Conservation (phyloP, 2,888 invertebrate genomes). For the Zaprionus lineosus region DNA sequence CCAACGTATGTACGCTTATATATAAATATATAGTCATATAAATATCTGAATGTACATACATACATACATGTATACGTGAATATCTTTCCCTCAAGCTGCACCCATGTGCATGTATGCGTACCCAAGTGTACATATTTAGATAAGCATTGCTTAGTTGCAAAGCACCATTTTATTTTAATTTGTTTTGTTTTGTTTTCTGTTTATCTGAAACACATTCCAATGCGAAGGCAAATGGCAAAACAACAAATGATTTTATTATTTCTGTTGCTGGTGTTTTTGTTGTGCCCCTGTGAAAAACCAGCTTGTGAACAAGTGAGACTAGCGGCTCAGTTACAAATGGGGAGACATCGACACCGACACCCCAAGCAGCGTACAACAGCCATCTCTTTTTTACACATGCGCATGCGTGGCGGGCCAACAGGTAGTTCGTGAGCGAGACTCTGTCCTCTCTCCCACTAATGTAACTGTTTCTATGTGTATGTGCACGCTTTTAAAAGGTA, state of each 20-base stretch:
- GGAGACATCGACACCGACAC: slow-evolving; percentile 67
- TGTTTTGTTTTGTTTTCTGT: slow-evolving; percentile 45
- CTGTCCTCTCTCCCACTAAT: slow-evolving; percentile 21
- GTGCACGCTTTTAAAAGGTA: slow-evolving; percentile 66
- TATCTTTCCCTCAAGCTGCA: slow-evolving; percentile 28
- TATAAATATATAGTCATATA: background rate
- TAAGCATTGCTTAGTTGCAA: slow-evolving; percentile 39
- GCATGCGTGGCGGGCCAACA: slow-evolving; percentile 63
- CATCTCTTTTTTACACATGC: slow-evolving; percentile 56
- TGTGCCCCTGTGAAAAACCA: slow-evolving; percentile 55
- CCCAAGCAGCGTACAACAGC: slow-evolving; percentile 49
- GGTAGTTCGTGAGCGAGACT: slow-evolving; percentile 36
- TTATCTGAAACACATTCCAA: slow-evolving; percentile 60
- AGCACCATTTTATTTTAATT: slow-evolving; percentile 21
- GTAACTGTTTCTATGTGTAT: slow-evolving; percentile 14
- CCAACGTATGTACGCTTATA: background rate
- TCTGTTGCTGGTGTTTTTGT: slow-evolving; percentile 21
- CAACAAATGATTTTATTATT: slow-evolving; percentile 56
- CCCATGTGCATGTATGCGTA: slow-evolving; percentile 8
- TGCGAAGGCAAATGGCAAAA: slow-evolving; percentile 63
- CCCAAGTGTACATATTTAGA: slow-evolving; percentile 44
- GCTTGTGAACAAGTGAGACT: slow-evolving; percentile 58
- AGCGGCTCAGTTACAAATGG: slow-evolving; percentile 61
- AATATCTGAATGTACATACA: background rate
- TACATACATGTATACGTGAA: slow-evolving; percentile 4